These are phyloP conservation scores for Ptychadena robeensis DNA, from an alignment of 2,797 vertebrate genomes.

Conservation along the genomic window DNA sequence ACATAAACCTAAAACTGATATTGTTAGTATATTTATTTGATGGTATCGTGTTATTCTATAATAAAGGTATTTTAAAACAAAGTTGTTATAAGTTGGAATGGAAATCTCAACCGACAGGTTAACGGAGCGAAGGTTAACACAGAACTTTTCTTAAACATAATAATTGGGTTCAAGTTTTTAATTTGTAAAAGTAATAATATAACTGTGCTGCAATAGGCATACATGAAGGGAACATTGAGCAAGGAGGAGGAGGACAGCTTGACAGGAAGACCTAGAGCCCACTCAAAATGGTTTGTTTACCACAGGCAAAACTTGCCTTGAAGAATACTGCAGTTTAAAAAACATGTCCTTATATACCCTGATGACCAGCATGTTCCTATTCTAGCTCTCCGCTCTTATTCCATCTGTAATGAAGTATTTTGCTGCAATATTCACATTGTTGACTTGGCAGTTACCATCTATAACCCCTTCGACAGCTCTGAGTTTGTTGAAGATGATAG, in stretches of 20 bases:
- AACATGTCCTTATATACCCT: conserved; percentile 37
- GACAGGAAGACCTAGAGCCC: conserved; percentile 4
- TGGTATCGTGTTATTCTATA: no score
- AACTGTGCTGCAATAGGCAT: not conserved
- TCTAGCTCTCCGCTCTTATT: conserved; percentile 5
- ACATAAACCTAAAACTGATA: no score
- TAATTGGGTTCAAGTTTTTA: no score
- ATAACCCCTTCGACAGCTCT: not conserved
- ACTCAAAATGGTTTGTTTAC: not conserved
- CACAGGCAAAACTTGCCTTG: conserved; percentile 10
- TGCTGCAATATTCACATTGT: not conserved
- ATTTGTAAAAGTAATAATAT: no score
- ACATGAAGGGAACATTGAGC: not conserved
- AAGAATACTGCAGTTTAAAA: not conserved
- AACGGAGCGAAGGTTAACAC: no score
- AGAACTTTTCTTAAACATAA: no score
- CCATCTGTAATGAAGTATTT: conserved; percentile 28
- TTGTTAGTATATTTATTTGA: no score
- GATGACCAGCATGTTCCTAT: not conserved
- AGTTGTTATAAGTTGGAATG: no score
- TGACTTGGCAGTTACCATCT: conserved; percentile 12
- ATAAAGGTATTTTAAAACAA: no score
- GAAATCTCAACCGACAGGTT: no score
- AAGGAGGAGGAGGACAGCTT: conserved; percentile 6
- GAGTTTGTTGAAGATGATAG: not conserved